Percentiles rank a stretch among this genome's conserved stretches.
phyloP scores from a whole-genome alignment of 2,113 vertebrate genomes.

The pig (Sus scrofa) region DNA sequence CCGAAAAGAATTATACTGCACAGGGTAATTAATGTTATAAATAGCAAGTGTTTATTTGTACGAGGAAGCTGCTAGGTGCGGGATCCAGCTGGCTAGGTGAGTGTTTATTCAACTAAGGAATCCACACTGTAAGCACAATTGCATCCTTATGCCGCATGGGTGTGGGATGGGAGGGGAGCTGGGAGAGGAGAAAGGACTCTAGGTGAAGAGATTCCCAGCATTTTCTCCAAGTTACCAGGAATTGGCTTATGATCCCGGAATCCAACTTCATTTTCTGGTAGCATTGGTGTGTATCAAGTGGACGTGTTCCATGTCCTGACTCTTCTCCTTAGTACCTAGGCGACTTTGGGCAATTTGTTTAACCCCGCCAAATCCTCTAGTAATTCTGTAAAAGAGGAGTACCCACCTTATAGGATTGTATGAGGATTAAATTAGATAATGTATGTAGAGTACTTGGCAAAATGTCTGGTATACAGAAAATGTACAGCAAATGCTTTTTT shows the following conservation, averaged over 20 bases:
- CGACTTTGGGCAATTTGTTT: background rate
- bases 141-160: background rate
- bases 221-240: background rate
- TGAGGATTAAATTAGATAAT: background rate
- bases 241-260: background rate
- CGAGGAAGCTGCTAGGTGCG: background rate
- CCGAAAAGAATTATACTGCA: constrained; percentile 34
- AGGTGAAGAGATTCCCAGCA: background rate
- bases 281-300: background rate
- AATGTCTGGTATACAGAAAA: constrained; percentile 23
- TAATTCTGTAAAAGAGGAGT: background rate
- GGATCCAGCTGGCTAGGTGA: constrained; percentile 31
- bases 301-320: background rate
- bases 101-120: constrained; percentile 17
- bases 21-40: constrained; percentile 34
- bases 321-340: background rate
- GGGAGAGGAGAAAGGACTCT: background rate
- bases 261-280: background rate
- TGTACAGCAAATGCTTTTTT: background rate
- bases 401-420: background rate
- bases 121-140: background rate
- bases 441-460: background rate
- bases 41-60: constrained; percentile 11
- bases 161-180: background rate
- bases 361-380: background rate